These are phyloP conservation scores for Bursaphelenchus okinawaensis DNA, from an alignment of 2,888 invertebrate species.

Conservation along the genomic window DNA sequence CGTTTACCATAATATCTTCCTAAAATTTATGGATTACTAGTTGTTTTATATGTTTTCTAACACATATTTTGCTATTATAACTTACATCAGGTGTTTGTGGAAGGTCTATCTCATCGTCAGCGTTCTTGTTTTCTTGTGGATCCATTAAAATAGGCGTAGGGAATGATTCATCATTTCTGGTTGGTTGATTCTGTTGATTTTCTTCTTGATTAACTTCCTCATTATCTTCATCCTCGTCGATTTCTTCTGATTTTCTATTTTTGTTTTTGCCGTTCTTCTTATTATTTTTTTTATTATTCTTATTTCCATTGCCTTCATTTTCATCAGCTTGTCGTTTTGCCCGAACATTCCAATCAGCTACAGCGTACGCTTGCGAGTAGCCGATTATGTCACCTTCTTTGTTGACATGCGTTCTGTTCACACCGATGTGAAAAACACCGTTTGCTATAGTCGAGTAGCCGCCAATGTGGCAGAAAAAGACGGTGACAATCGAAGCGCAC, in stretches of 20 bases:
- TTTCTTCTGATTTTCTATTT: not conserved
- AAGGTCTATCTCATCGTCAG: not conserved
- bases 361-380: not conserved
- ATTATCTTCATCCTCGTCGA: not conserved
- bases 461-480: conserved; percentile 30
- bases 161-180: not conserved
- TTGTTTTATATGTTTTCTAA: too few relatives aligned
- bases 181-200: not conserved
- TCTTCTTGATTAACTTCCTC: not conserved
- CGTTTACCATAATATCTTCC: too few relatives aligned
- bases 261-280: not conserved
- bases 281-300: not conserved
- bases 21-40: too few relatives aligned
- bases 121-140: not conserved
- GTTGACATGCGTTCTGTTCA: not conserved
- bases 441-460: conserved; percentile 20
- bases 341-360: not conserved
- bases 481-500: conserved; percentile 13
- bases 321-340: not conserved
- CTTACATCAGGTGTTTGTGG: not conserved
- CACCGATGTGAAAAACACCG: not conserved
- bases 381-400: not conserved
- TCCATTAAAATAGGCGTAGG: not conserved
- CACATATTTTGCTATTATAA: not conserved
- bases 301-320: not conserved